Evolutionary conservation across 2,113 vertebrate genomes (phyloP).

Genomic region (Tylochromis polylepis): DNA sequence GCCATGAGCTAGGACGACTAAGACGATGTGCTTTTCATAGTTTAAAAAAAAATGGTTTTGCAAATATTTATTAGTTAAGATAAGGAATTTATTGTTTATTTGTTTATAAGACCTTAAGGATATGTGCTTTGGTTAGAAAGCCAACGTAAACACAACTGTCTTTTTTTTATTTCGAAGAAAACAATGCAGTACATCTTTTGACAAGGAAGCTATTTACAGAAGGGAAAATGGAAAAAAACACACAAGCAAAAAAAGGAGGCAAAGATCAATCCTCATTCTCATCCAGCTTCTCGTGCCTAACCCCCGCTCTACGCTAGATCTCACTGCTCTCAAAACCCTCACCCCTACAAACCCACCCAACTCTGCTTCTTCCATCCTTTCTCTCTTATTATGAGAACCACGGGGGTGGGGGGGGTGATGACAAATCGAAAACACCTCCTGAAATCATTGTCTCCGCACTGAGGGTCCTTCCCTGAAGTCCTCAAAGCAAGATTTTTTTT

Average conservation of each 20-base stretch:
- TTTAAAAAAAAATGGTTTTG: background rate
- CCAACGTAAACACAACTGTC: background rate
- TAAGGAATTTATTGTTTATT: background rate
- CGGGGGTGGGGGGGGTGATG: background rate
- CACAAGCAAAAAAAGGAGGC: background rate
- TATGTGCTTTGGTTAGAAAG: background rate
- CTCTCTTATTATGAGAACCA: background rate
- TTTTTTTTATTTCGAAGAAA: background rate
- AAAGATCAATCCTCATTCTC: background rate
- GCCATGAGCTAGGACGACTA: background rate
- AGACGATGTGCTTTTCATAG: background rate
- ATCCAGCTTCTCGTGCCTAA: background rate
- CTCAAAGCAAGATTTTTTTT: background rate
- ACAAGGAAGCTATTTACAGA: background rate
- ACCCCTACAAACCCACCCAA: background rate
- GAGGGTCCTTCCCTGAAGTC: background rate
- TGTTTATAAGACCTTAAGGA: background rate
- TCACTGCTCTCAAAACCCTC: background rate
- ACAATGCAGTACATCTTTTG: background rate
- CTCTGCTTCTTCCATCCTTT: background rate
- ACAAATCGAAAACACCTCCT: background rate
- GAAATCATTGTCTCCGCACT: background rate
- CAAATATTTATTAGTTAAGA: background rate
- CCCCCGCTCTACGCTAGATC: background rate
- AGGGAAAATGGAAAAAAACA: background rate